Conservation (phyloP, 2,888 invertebrate genomes). For the Lapara coniferarum region DNA sequence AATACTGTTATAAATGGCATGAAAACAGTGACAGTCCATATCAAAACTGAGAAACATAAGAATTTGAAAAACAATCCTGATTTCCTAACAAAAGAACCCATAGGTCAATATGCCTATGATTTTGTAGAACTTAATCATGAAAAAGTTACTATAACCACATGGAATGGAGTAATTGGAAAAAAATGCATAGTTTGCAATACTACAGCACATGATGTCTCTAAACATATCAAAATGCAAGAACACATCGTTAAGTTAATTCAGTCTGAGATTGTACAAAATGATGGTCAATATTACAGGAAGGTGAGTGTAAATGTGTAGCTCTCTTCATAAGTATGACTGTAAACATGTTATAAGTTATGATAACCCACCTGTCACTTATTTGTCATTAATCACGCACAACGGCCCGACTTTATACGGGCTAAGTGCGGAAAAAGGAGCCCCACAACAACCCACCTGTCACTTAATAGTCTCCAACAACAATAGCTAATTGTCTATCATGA, state of each 20-base stretch:
- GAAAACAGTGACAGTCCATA: slow-evolving; percentile 43
- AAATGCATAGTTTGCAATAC: slow-evolving; percentile 54
- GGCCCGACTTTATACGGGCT: no score
- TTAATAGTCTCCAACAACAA: no score
- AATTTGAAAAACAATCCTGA: slow-evolving; percentile 43
- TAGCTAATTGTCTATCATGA: no score
- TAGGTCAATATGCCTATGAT: slow-evolving; percentile 39
- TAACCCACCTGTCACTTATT: no score
- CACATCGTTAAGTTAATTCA: slow-evolving; percentile 58
- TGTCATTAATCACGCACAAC: no score
- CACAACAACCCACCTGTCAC: no score
- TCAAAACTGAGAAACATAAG: slow-evolving; percentile 47
- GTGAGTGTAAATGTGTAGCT: slow-evolving; percentile 34
- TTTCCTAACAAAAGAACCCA: slow-evolving; percentile 31
- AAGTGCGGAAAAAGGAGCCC: no score
- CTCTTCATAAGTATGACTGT: no score
- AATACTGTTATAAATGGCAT: slow-evolving; percentile 44
- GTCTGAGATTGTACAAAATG: slow-evolving; percentile 38
- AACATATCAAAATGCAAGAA: slow-evolving; percentile 44
- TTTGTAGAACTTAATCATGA: slow-evolving; percentile 45
- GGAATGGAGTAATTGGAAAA: slow-evolving; percentile 54
- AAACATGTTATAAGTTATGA: no score
- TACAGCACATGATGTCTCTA: slow-evolving; percentile 33
- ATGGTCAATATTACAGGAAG: slow-evolving; percentile 51
- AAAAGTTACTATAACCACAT: slow-evolving; percentile 47